Evolutionary conservation across 2,113 vertebrate species (phyloP).

Genomic region (Labrus mixtus): DNA sequence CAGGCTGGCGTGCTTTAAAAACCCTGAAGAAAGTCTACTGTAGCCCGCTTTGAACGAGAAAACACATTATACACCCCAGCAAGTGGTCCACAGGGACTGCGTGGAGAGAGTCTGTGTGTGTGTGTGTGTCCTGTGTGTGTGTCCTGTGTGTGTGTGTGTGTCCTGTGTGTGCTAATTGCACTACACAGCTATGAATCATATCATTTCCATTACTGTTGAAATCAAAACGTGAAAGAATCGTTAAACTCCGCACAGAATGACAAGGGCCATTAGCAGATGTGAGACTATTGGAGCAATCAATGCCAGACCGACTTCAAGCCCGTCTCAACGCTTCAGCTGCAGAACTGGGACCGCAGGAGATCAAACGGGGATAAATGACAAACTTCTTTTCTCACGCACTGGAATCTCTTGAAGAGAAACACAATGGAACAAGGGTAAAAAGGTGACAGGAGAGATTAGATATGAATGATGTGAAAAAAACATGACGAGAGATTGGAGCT

Average conservation of each 20-base stretch:
- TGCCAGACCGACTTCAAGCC: constrained; percentile 33
- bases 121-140: not conserved
- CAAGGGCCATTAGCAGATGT: constrained; percentile 34
- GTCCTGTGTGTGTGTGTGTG: constrained; percentile 1
- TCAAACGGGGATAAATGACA: constrained; percentile 40
- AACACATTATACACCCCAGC: constrained; percentile 56
- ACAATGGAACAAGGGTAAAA: constrained; percentile 20
- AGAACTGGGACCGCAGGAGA: constrained; percentile 10
- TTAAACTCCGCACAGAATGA: constrained; percentile 32
- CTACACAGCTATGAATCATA: constrained; percentile 32
- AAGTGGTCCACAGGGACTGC: constrained; percentile 54
- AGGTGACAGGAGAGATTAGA: constrained; percentile 11
- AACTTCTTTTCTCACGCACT: constrained; percentile 1
- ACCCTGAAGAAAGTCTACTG: constrained; percentile 44
- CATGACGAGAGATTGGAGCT: not conserved
- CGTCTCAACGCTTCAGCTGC: constrained; percentile 19
- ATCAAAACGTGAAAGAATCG: constrained; percentile 38
- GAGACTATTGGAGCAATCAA: constrained; percentile 38
- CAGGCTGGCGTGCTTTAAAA: constrained; percentile 50
- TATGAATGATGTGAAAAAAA: constrained; percentile 33
- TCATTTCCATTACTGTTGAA: constrained; percentile 45
- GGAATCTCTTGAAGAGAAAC: constrained; percentile 12
- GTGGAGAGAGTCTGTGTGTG: constrained; percentile 14
- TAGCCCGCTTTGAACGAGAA: constrained; percentile 71
- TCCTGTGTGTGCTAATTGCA: constrained; percentile 37